Evolutionary conservation across 1,140 invertebrate genomes (phyloP), one percentile per base, ranked within the genome.

Genomic region (Diachasmimorpha longicaudata): DNA sequence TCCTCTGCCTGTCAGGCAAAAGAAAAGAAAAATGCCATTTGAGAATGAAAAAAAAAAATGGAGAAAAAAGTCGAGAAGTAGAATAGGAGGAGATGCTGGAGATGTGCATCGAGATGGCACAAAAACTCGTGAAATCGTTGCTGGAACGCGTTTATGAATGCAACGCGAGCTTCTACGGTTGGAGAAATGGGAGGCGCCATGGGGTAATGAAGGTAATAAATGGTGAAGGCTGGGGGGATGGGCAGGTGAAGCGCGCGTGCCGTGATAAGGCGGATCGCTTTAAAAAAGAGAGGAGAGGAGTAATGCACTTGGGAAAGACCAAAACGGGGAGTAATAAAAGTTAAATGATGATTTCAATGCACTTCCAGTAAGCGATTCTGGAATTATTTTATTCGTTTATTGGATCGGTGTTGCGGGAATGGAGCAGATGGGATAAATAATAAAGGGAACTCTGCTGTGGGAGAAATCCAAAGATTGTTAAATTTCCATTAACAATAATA

Each of bases 151-250:
- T 66, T 23, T 23, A 42, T 42, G 39, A 42, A 42, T 42, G 39
- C 39, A 42, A 42, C 39, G n/a, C 11, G 10, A 21, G 55, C 55
- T 21, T 21, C 55, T 21, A 21, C 19, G 39, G 39, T 13, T 42
- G n/a, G 66, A 39, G 36, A 68, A 68, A 39, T 68, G 36, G 66
- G 66, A 68, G 66, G 66, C 66, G 66, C 66, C 66, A 68, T n/a
- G 58, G 66, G n/a, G 66, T 68, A 68, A 68, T 68, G 66, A 68
- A 68, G 66, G 66, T 66, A 66, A 66, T 66, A 66, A 66, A 66
- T 66, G 58, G n/a, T 21, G 58, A 21, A 37, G 14, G 16, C n/a
- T 13, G 31, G 39, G 66, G 63, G 25, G 66, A 68, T 37, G 31
- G 66, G 31, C 66, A 68, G 66, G 66, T 68, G 66, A 39, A 68